phyloP scores from a whole-genome alignment of 2,797 vertebrate species.

The Xiphorhynchus erythropygius region DNA sequence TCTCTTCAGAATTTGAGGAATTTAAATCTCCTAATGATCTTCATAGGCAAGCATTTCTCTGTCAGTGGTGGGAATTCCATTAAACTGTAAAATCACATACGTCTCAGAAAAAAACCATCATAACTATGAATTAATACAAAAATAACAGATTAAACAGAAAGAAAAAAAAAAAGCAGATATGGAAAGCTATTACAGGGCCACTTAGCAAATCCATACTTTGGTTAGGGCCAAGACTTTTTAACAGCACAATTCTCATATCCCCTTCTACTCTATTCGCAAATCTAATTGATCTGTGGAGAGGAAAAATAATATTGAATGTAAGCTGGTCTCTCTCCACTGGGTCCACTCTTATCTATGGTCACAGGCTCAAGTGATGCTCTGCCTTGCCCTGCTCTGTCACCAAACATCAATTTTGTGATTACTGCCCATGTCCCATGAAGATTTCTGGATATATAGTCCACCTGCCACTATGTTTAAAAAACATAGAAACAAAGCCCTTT shows the following conservation, averaged over 20 bases:
- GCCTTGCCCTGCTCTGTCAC: not conserved
- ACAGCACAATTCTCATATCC: not conserved
- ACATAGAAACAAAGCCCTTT: accelerated
- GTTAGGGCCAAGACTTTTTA: not conserved
- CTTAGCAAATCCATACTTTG: not conserved
- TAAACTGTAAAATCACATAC: not conserved
- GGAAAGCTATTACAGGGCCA: not conserved
- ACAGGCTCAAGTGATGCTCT: not conserved
- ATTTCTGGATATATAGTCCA: not conserved
- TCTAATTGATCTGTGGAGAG: not conserved
- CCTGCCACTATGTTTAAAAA: not conserved
- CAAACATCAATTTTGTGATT: not conserved
- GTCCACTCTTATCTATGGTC: not conserved
- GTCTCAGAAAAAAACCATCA: accelerated
- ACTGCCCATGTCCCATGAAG: not conserved
- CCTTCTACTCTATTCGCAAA: not conserved
- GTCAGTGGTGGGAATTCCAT: not conserved
- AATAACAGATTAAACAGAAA: not conserved
- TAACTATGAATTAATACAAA: not conserved
- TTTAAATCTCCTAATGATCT: not conserved
- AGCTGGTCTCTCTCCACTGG: not conserved
- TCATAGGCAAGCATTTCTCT: not conserved
- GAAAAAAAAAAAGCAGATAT: not conserved
- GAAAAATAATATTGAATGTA: not conserved
- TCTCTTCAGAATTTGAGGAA: not conserved